These are phyloP conservation scores for Dendroctonus ponderosae DNA, from an alignment of 1,140 invertebrate species.

Conservation along the genomic window DNA sequence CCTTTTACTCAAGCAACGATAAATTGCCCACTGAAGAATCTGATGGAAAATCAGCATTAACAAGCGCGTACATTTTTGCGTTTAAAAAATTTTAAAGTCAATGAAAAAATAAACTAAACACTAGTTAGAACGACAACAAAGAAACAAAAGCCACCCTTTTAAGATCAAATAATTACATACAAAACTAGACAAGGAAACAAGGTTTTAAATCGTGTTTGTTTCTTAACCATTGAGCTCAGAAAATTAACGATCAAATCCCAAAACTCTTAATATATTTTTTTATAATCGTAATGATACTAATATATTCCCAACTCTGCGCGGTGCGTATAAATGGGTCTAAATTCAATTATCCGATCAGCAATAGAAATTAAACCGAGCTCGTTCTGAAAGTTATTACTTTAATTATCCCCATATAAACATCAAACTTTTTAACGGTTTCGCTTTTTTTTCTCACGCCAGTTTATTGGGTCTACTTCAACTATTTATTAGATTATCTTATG, in stretches of 20 bases:
- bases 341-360: slow-evolving; percentile 29
- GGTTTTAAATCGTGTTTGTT: too few relatives aligned
- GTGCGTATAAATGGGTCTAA: slow-evolving; percentile 28
- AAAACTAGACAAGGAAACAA: too few relatives aligned
- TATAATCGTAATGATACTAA: slow-evolving; percentile 21
- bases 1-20: too few relatives aligned
- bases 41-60: too few relatives aligned
- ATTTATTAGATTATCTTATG: slow-evolving; percentile 10
- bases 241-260: not conserved
- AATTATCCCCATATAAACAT: slow-evolving; percentile 18
- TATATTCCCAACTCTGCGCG: slow-evolving; percentile 8
- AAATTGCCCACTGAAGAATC: too few relatives aligned
- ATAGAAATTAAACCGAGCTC: slow-evolving; percentile 22
- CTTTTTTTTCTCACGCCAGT: slow-evolving; percentile 1
- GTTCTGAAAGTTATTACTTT: slow-evolving; percentile 25
- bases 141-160: too few relatives aligned
- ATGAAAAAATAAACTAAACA: too few relatives aligned
- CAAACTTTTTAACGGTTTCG: slow-evolving; percentile 11
- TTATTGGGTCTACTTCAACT: slow-evolving; percentile 15
- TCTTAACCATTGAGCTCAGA: not conserved
- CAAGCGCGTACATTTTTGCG: too few relatives aligned
- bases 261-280: slow-evolving; percentile 19
- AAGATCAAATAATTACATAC: too few relatives aligned
- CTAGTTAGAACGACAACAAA: too few relatives aligned
- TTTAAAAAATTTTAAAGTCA: too few relatives aligned